Conservation (phyloP, 2,113 vertebrate species). For the Origma solitaria region DNA sequence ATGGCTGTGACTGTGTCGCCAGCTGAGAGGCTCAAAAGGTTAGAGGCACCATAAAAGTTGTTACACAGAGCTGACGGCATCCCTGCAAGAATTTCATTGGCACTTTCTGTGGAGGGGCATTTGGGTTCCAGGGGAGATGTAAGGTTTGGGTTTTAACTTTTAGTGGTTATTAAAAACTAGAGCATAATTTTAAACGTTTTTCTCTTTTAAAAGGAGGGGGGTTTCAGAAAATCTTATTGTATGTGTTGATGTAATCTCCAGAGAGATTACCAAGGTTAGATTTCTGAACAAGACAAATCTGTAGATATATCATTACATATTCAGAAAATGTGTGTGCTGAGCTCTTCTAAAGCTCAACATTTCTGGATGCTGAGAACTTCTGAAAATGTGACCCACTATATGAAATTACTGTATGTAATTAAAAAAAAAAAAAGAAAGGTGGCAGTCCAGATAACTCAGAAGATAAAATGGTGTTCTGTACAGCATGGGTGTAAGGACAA, state of each 20-base stretch:
- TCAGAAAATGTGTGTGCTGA: background rate
- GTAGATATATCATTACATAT: background rate
- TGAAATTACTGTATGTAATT: background rate
- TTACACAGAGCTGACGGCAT: background rate
- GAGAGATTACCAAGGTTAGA: background rate
- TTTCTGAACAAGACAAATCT: background rate
- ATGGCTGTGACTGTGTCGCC: background rate
- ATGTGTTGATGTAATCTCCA: background rate
- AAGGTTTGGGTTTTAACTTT: background rate
- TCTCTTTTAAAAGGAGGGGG: background rate
- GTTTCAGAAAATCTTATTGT: background rate
- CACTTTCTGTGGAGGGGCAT: background rate
- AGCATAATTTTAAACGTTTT: background rate
- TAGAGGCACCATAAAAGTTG: background rate
- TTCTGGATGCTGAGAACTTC: background rate
- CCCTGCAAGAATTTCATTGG: background rate
- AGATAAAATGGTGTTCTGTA: background rate
- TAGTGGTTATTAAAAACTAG: background rate
- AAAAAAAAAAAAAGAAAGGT: background rate
- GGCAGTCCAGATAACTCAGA: background rate
- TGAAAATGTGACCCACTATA: background rate
- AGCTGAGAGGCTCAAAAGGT: background rate
- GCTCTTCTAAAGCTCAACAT: background rate
- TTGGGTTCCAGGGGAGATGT: background rate
- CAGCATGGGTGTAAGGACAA: background rate